phyloP scores from a whole-genome alignment of 2,888 invertebrate species.

The Mamestra brassicae region DNA sequence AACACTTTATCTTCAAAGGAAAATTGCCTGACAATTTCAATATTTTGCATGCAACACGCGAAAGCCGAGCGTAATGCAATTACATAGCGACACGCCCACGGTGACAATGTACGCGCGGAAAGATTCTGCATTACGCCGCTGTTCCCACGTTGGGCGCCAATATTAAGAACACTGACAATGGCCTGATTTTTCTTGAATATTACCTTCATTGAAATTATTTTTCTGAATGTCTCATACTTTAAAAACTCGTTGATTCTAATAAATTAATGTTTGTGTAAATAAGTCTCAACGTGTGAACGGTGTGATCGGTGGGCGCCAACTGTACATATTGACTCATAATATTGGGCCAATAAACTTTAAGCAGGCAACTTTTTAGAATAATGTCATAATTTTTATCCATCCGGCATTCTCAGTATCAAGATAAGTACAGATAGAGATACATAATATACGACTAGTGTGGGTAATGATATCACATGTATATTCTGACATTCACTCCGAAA shows the following conservation, averaged over 20 bases:
- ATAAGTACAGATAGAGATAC: too few species aligned
- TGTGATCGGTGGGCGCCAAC: neutral
- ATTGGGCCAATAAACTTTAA: too few species aligned
- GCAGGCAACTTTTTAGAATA: too few species aligned
- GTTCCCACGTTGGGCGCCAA: conserved; percentile 50
- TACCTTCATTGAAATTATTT: neutral
- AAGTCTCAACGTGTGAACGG: neutral
- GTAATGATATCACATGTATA: neutral
- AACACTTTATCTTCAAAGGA: conserved; percentile 66
- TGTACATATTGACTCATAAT: neutral
- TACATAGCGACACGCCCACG: conserved; percentile 68
- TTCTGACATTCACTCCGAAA: neutral
- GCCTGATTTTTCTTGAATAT: neutral
- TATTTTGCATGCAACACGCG: conserved; percentile 75
- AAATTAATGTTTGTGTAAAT: neutral
- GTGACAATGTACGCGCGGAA: conserved; percentile 59
- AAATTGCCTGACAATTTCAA: conserved; percentile 74
- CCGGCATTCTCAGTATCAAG: neutral
- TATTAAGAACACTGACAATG: conserved; percentile 34
- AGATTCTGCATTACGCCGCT: conserved; percentile 58
- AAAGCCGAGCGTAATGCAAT: conserved; percentile 74
- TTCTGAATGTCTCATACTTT: too few species aligned
- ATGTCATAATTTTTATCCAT: too few species aligned
- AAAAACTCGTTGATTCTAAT: neutral
- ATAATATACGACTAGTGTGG: neutral